phyloP scores from a whole-genome alignment of 2,113 vertebrate species.

The Odocoileus hemionus region DNA sequence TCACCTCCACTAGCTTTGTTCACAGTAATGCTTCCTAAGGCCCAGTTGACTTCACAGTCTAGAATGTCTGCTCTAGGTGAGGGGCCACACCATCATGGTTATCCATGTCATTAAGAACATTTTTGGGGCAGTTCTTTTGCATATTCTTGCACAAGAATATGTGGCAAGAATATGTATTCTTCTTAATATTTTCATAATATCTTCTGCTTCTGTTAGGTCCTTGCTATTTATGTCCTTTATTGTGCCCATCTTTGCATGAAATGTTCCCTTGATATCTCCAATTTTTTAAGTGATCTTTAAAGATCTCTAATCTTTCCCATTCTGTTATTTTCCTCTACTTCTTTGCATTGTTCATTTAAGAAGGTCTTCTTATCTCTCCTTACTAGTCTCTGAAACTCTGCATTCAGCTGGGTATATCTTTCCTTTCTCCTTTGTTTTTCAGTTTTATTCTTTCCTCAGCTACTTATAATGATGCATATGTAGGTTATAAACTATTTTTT shows the following conservation, averaged over 20 bases:
- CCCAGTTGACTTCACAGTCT: not conserved
- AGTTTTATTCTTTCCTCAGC: not conserved
- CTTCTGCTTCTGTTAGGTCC: not conserved
- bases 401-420: not conserved
- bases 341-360: not conserved
- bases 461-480: not conserved
- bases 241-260: not conserved
- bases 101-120: not conserved
- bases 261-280: not conserved
- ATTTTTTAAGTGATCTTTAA: not conserved
- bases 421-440: not conserved
- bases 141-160: accelerated
- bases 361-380: not conserved
- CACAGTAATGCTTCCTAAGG: not conserved
- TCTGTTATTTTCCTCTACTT: not conserved
- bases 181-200: not conserved
- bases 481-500: not conserved
- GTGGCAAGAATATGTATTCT: not conserved
- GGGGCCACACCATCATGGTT: not conserved
- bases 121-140: not conserved
- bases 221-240: not conserved
- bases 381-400: not conserved
- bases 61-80: not conserved
- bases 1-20: not conserved
- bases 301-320: not conserved